Evolutionary conservation across 2,797 vertebrate species (phyloP), one percentile per base, ranked within the genome.

Genomic region (Pangasius larnaudii): DNA sequence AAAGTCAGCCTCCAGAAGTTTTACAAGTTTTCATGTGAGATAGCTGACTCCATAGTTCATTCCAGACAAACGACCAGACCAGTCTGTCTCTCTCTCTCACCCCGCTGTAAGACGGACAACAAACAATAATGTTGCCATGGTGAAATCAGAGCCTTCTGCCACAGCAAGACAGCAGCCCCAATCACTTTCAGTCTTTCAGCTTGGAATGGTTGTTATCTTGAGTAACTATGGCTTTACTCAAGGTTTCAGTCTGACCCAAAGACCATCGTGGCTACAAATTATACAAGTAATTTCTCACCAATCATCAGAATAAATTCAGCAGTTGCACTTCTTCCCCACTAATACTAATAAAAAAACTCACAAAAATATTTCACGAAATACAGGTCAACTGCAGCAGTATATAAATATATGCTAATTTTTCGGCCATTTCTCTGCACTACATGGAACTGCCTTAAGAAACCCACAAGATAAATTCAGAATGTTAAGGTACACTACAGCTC

Each of bases 61-160:
- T 93, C 90, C 91, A 89, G 87, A 78, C 13, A 69, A 84, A 90
- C 91, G 92, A 93, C 90, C 87, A 87, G 92, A 91, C 94, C 91
- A 92, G 91, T 90, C 92, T 85, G 56, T 69, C n/a, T 5, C 51
- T n/a, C 11, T 84, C 65, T 22, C 86, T 84, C 71, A 67, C 85
- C 74, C 84, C 87, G 87, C 85, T 67, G 67, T 91, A 92, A 89
- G 88, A 92, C 89, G 90, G 90, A 93, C 91, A 93, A 94, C 93
- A 95, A 95, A 96, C 95, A 95, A 93, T 94, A 90, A 9, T 74
- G 94, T 95, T 94, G 93, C 94, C 93, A 95, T 91, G 94, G 94
- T 89, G 91, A 93, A 91, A 89, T 91, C 88, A 81, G 88, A 89
- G 77, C 69, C 77, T 89, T 88, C 88, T 19, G 90, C 87, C 89